Conservation (phyloP, 2,113 vertebrate genomes). For the Mixornis gularis region DNA sequence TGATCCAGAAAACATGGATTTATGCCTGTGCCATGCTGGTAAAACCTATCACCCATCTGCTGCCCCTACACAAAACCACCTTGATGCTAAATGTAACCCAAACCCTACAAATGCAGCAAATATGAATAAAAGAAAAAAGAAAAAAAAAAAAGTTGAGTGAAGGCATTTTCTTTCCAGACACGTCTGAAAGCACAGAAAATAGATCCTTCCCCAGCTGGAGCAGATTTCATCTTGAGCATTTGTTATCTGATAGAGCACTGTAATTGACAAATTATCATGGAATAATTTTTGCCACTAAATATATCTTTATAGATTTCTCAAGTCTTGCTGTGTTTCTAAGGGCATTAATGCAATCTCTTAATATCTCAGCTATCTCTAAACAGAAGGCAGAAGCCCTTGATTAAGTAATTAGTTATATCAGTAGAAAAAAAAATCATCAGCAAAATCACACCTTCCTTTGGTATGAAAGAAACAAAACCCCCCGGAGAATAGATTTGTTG, state of each 20-base stretch:
- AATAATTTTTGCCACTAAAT: slow-evolving; percentile 42
- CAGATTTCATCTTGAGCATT: not conserved
- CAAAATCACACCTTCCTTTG: not conserved
- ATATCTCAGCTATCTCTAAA: slow-evolving; percentile 23
- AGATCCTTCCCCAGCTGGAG: not conserved
- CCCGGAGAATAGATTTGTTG: not conserved
- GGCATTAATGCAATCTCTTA: not conserved
- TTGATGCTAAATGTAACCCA: not conserved
- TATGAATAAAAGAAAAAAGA: not conserved
- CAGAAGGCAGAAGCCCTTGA: slow-evolving; percentile 9
- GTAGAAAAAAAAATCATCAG: not conserved
- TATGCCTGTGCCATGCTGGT: not conserved
- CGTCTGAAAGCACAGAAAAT: not conserved
- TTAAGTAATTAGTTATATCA: slow-evolving; percentile 44
- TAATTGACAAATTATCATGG: slow-evolving; percentile 33
- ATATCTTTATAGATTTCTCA: slow-evolving; percentile 27
- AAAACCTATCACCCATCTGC: not conserved
- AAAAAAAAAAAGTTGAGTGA: not conserved
- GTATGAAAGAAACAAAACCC: not conserved
- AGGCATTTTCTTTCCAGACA: slow-evolving; percentile 31
- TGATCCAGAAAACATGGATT: not conserved
- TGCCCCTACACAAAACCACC: not conserved
- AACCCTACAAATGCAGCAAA: not conserved
- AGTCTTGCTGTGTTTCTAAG: slow-evolving; percentile 18
- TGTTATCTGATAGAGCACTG: slow-evolving; percentile 20